Evolutionary conservation across 2,797 vertebrate genomes (phyloP), one percentile per base, ranked within the genome.

Genomic region (Pogonophryne albipinna): DNA sequence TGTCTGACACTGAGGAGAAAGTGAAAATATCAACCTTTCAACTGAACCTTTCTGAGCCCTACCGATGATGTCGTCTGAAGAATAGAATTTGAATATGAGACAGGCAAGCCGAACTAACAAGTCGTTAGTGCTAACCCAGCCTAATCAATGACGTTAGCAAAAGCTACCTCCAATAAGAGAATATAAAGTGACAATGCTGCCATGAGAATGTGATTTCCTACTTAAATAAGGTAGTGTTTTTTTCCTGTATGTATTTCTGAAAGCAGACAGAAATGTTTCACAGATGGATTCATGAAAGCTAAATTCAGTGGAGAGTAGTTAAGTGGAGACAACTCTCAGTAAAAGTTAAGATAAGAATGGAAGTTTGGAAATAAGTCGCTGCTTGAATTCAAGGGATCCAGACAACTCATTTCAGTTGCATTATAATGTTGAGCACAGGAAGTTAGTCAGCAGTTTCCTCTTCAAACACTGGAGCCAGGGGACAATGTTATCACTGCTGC

Each of bases 401-500:
- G 57, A 31, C 58, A 44, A 47, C 42, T 73, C 3, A n/a, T 55
- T 52, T 63, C 49, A 62, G 51, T 50, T 7, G 61, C 16, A 20
- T 44, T 49, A 9, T 3, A 2, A 27, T 58, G 66, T 66, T 74
- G 62, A 45, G 49, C 52, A 60, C 10, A 53, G 7, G 41, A 70
- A 49, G 45, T 41, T 34, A 69, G 44, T 66, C 59, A 77, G 74
- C 49, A 60, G 66, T 71, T 78, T 78, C 42, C 58, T 59, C 62
- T 67, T 75, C 71, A 63, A 55, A 75, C 60, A 4, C 51, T 42
- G 49, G n/a, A 65, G 76, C 68, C 72, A 44, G 19, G 59, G 45
- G 64, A 79, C 60, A 73, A 57, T 69, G 67, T 51, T 51, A 71
- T 63, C 70, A 19, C 66, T 46, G 66, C 47, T 63, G 57, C 46